These are phyloP conservation scores for Hirtodrosophila trivittata DNA, from an alignment of 2,888 invertebrate genomes.

Conservation along the genomic window DNA sequence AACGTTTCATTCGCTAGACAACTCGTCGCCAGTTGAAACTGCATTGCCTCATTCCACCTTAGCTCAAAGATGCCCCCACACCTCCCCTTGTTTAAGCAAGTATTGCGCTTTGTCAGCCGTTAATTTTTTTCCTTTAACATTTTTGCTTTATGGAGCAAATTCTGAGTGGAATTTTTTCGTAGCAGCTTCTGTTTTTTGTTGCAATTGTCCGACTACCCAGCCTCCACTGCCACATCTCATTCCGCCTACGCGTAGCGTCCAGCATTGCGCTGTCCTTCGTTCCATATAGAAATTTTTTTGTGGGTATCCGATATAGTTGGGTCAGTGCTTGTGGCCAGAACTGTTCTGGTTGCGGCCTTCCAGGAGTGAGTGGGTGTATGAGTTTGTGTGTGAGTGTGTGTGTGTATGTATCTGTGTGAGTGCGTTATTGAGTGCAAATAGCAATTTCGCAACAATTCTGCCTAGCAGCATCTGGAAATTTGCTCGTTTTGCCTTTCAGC, in stretches of 20 bases:
- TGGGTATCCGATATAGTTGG: constrained; percentile 83
- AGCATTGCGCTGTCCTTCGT: constrained; percentile 1
- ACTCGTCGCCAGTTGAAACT: background rate
- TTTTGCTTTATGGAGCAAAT: constrained; percentile 59
- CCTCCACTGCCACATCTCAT: background rate
- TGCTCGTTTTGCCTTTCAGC: constrained; percentile 75
- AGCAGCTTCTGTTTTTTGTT: constrained; percentile 60
- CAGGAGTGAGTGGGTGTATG: constrained; percentile 7
- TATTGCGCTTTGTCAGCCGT: constrained; percentile 44
- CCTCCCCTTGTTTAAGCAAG: constrained; percentile 10
- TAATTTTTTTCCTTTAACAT: constrained; percentile 28
- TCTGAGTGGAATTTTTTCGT: constrained; percentile 35
- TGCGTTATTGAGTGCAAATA: constrained; percentile 83
- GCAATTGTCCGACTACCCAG: constrained; percentile 63
- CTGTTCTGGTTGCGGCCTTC: constrained; percentile 81
- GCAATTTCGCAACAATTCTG: constrained; percentile 81
- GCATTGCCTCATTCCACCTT: constrained; percentile 1
- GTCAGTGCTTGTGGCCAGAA: constrained; percentile 83
- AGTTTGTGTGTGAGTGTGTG: background rate
- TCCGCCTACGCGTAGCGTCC: background rate
- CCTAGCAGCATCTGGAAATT: constrained; percentile 66
- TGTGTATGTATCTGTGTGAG: constrained; percentile 35
- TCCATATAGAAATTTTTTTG: constrained; percentile 69
- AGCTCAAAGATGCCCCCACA: background rate
- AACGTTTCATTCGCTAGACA: background rate